Evolutionary conservation across 2,113 vertebrate genomes (phyloP), one percentile per base, ranked within the genome.

Genomic region (Pterophyllum scalare): DNA sequence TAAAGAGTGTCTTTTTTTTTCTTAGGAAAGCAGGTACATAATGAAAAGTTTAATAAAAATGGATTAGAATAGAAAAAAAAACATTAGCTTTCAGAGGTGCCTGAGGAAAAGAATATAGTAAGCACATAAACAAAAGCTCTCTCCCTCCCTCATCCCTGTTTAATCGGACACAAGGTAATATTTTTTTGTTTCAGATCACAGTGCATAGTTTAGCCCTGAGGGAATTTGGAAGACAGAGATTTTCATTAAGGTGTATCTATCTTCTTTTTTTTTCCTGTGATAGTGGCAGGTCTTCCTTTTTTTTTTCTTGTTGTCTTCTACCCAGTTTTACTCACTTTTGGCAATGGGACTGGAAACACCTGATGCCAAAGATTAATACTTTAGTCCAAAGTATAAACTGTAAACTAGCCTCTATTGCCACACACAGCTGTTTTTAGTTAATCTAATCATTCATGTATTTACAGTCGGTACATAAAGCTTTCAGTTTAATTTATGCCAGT

Each of bases 31-130:
- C 12, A 81, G 19, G 15, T n/a, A 58, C 38, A 57, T 3, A 8
- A 75, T 24, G 26, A 70, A 65, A 87, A 76, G 31, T 72, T 38
- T 72, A 24, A 54, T 80, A 26, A 87, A 85, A 85, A 54, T 35
- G 46, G 15, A 58, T 79, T 78, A 58, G 46, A 80, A 84, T 33
- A 56, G 24, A 17, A 14, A 0, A 0, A 0, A 38, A 84, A 72
- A 17, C 1, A 4, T 58, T 74, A 22, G 60, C 59, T 81, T 70
- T 79, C 52, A 65, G 80, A 64, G 38, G 38, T 0, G 60, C 70
- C 65, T 6, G 28, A 64, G 77, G 77, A 84, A 54, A 75, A 65
- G 15, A 24, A 75, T 72, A 72, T 52, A 46, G 65, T 85, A 64
- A 70, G 62, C 35, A 65, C 40, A 81, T 62, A 62, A 82, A 72